Conservation (phyloP, 1,140 invertebrate genomes). For the Drosophila guanche region DNA sequence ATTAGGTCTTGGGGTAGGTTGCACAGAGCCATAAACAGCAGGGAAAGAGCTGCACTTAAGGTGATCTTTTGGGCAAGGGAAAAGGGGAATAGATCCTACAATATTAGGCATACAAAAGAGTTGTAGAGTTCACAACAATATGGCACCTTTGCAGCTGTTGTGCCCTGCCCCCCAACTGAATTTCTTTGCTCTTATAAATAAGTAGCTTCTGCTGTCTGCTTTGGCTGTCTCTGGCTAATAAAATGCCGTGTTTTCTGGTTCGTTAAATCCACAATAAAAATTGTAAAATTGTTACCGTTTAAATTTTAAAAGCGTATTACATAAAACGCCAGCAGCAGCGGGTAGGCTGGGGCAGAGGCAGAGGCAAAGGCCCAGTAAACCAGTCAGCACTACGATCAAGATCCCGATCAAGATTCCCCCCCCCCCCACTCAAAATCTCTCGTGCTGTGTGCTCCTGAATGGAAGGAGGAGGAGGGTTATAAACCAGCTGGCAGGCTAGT, state of each 20-base stretch:
- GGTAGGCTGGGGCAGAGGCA: background rate
- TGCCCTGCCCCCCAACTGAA: background rate
- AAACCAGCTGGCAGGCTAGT: constrained; percentile 81
- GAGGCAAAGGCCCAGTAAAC: constrained; percentile 10
- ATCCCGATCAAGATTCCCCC: constrained; percentile 14
- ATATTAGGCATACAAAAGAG: too few relatives aligned
- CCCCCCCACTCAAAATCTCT: constrained; percentile 3
- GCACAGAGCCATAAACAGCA: too few relatives aligned
- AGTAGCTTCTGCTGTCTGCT: too few relatives aligned
- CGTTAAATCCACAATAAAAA: constrained; percentile 60
- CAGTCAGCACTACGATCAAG: constrained; percentile 21
- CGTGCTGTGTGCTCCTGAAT: constrained; percentile 38
- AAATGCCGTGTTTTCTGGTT: constrained; percentile 16
- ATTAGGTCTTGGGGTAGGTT: constrained; percentile 14
- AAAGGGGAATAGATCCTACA: too few relatives aligned
- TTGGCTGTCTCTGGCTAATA: background rate
- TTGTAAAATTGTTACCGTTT: constrained; percentile 61
- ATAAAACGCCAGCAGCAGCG: constrained; percentile 31
- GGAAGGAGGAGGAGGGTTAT: constrained; percentile 38
- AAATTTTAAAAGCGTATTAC: constrained; percentile 50
- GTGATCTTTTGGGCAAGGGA: too few relatives aligned
- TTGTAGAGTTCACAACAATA: too few relatives aligned
- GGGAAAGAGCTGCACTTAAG: too few relatives aligned
- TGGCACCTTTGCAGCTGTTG: too few relatives aligned
- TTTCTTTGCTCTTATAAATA: background rate